Evolutionary conservation across 2,888 invertebrate species (phyloP), one percentile per base, ranked within the genome.

Genomic region (Deilephila elpenor): DNA sequence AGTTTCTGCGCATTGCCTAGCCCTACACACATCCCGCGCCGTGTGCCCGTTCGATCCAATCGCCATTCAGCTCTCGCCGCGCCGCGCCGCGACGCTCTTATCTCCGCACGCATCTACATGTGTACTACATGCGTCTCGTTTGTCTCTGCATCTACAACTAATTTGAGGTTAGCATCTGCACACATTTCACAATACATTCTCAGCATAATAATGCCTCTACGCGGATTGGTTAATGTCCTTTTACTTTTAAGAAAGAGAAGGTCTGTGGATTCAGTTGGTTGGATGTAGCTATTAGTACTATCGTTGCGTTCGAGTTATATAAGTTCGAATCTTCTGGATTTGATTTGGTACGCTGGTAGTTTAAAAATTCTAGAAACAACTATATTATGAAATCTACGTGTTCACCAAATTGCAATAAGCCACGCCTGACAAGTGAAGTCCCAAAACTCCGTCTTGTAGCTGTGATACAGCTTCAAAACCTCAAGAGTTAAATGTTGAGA

Each of bases 21-120:
- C 62, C 53, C 75, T 74, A 78, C 78, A 76, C 76, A 77, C 78
- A 74, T 81, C 78, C 82, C 84, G 82, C 81, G 60, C 34, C 61
- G 78, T 77, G 77, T 76, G 74, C 80, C 74, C 76, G 80, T 82
- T 82, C 80, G 83, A 84, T 85, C 84, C 79, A 80, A 83, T 79
- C 80, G 76, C 81, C 80, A 81, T 80, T 78, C 82, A 80, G 77
- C 79, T 79, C 79, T 79, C 75, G 78, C 79, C 77, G 75, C 73
- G 73, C 67, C 67, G 67, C 67, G 67, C 67, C 67, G 67, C 67
- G 67, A 67, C 67, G 67, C 67, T 17, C 25, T 51, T 67, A 67
- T 67, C 67, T 51, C 29, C 51, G 44, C 51, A 51, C 67, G 67
- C 67, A 67, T 67, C 67, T 67, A 67, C 51, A 51, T 14, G 44